A percentile compares a stretch with the other conserved stretches of the same genome.
Conservation (phyloP, 2,113 vertebrate genomes). For the Bubo blakistoni region DNA sequence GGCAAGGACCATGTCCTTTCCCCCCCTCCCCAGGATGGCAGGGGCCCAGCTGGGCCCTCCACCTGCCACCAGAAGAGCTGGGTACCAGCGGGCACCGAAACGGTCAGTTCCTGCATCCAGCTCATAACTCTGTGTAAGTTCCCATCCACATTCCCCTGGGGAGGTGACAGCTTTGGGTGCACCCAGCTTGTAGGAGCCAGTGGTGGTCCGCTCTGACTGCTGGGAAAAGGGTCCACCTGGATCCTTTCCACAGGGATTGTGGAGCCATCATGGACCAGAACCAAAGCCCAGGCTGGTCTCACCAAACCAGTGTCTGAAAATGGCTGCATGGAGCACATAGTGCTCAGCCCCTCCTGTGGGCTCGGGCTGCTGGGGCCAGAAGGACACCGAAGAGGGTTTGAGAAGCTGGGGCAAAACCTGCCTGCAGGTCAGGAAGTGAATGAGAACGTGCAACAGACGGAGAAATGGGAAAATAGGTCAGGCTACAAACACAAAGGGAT, state of each 20-base stretch:
- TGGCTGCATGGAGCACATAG: rapidly evolving
- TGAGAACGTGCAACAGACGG: not conserved
- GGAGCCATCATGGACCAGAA: not conserved
- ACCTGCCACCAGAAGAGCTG: not conserved
- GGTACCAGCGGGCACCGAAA: not conserved
- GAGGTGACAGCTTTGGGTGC: not conserved
- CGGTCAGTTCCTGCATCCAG: not conserved
- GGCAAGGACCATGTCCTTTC: not conserved
- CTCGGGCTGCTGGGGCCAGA: not conserved
- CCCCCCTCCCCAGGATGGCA: not conserved
- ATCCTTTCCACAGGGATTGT: not conserved
- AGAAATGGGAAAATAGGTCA: conserved; percentile 41
- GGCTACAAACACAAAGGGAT: conserved; percentile 23
- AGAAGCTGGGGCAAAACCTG: not conserved
- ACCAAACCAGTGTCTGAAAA: not conserved
- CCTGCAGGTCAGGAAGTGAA: not conserved
- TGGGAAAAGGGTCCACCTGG: not conserved
- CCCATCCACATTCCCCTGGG: rapidly evolving
- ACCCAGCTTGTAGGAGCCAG: rapidly evolving
- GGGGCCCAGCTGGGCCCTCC: not conserved
- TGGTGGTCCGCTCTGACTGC: not conserved
- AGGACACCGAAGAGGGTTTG: not conserved
- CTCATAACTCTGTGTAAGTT: rapidly evolving
- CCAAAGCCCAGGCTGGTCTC: not conserved
- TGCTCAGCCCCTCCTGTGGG: not conserved